Evolutionary conservation across 2,888 invertebrate species (phyloP), one percentile per base, ranked within the genome.

Genomic region (Anorthoa munda): DNA sequence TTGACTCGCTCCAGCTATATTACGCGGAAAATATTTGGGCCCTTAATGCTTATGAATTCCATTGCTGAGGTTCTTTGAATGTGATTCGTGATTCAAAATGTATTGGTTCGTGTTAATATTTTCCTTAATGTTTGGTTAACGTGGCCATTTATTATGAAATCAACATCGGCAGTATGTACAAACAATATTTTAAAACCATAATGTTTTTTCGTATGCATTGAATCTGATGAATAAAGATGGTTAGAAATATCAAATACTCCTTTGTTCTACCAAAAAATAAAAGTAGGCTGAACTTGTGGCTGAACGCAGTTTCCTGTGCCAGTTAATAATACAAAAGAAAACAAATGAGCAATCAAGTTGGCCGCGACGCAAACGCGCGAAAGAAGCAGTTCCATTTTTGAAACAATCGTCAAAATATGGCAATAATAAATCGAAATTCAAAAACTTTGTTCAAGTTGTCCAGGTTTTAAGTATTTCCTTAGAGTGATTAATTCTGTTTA

Each of bases 1-100:
- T 80, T 72, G 72, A 77, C 66, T 82, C 66, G 56, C 46, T 65
- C 48, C 61, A 17, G 66, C 69, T 73, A 84, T 81, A 85, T 84
- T 82, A 77, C 65, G 75, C 58, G 79, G 83, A 87, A 87, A 87
- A 84, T 85, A 77, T 85, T 64, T 70, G 73, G 66, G 55, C 31
- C 39, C 72, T 60, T 63, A 77, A 79, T 77, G 70, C 67, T 67
- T 63, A 73, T 61, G 66, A 59, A 72, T 55, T 68, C 53, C 69
- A 59, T 4, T 66, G 63, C 53, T 79, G 48, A 58, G 68, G 48
- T 80, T 70, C 21, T 72, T 66, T 71, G 64, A 71, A 55, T n/a
- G n/a, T 45, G 26, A 58, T 67, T 79, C 23, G 17, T 67, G 50
- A 56, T 79, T 53, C 50, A 4, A 18, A 51, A 55, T 58, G 0